phyloP scores from a whole-genome alignment of 1,140 invertebrate genomes.

The Pseudomyrmex dendroicus region DNA sequence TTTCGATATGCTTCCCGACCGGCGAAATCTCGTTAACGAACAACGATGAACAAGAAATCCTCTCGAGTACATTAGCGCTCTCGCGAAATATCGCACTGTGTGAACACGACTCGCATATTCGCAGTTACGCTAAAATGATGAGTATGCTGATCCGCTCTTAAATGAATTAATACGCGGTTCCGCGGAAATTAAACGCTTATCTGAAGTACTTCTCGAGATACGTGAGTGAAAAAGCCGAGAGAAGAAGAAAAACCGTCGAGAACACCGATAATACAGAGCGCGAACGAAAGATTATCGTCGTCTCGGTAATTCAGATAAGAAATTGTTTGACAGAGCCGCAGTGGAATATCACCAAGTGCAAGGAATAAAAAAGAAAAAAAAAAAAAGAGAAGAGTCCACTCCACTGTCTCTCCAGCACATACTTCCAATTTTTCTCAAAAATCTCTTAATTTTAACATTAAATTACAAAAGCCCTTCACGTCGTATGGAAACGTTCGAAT shows the following conservation, averaged over 20 bases:
- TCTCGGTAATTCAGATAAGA: not conserved
- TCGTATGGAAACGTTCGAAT: not conserved
- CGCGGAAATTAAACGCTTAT: conserved; percentile 6
- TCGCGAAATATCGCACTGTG: not conserved
- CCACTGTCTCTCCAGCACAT: too few relatives aligned
- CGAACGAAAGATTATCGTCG: not conserved
- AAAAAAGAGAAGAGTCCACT: too few relatives aligned
- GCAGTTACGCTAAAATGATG: not conserved
- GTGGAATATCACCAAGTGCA: not conserved
- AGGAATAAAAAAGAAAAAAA: too few relatives aligned
- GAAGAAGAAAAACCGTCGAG: not conserved
- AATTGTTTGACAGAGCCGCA: not conserved
- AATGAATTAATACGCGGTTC: not conserved
- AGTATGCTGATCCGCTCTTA: not conserved
- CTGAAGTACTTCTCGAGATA: not conserved
- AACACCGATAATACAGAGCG: not conserved
- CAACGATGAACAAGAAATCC: not conserved
- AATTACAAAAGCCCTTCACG: not conserved
- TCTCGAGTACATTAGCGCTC: not conserved
- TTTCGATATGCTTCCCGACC: not conserved
- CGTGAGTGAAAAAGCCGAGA: not conserved
- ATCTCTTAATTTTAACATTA: not conserved
- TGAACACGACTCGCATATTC: not conserved
- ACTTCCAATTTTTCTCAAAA: not conserved
- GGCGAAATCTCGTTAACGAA: conserved; percentile 7